Base-by-base conservation (phyloP, 2,113 vertebrate species). In the Hucho hucho region DNA sequence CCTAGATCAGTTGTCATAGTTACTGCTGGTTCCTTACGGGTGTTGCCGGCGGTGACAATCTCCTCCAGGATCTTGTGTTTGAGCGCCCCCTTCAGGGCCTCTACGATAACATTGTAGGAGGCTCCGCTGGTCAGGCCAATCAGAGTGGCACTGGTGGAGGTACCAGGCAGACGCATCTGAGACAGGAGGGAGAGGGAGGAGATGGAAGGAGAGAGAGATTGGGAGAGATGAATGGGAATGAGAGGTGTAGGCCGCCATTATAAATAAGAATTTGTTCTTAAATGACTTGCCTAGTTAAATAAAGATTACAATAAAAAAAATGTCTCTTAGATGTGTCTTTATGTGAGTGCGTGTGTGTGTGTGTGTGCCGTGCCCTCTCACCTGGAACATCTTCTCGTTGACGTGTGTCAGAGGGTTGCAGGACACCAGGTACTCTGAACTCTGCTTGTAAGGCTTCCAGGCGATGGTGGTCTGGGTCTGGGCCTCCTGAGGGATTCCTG, bases 71-170 rank as follows among this genome's bases (percentile, higher is more conserved):
- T 86, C 83, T 95, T 98, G 72, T 97, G 94, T 72, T 91, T 94
- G 64, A 90, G 83, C 0, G 92, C 91, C 68, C 96, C 95, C 82
- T 96, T 92, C 78, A 99, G 72, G 18, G 97, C 97, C 87, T 99
- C 98, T 69, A 99, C 97, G 0, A 98, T 90, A 79, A 99, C 95
- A 46, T 96, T 98, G 81, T 99, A 99, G 12, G 96, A 95, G 2
- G 92, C 93, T 22, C 96, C 98, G 6, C 94, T 92, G 3, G 95
- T 96, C n/a, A 99, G 96, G 70, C 97, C 97, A 0, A 94, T 95
- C 86, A 99, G 93, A 0, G 96, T 98, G 16, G 97, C 97, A 22
- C 93, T 96, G 68, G 95, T 94, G 1, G 95, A 94, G 13, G 94
- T 94, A 59, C 92, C 94, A 61, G 98, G 98, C 79, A 99, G 93